Percentiles rank a stretch among this genome's conserved stretches.
Evolutionary conservation across 2,797 vertebrate genomes (phyloP).

Genomic region (Hipposideros larvatus): DNA sequence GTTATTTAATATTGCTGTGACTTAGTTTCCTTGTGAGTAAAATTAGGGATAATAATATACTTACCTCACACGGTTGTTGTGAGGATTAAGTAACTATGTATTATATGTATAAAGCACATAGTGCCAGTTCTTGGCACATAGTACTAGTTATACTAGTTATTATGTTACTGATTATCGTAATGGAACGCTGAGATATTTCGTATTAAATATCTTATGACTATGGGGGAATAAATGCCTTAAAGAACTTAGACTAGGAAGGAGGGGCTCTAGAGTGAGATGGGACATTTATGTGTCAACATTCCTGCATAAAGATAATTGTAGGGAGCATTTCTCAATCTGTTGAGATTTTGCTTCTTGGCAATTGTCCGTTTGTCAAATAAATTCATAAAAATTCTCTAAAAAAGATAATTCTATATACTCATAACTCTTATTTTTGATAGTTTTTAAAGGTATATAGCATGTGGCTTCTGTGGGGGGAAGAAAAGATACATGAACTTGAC

Average conservation of each 20-base stretch:
- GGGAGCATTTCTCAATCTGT: no score
- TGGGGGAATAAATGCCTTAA: conserved; percentile 45
- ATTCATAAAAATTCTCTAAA: no score
- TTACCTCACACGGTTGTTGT: not conserved
- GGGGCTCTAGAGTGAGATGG: not conserved
- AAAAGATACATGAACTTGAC: not conserved
- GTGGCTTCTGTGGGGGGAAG: not conserved
- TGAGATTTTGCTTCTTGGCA: no score
- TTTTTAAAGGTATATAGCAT: not conserved
- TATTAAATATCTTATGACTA: not conserved
- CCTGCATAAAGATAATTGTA: not conserved
- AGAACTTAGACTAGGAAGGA: not conserved
- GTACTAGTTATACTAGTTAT: not conserved
- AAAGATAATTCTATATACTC: not conserved
- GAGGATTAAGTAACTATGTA: not conserved
- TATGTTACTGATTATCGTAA: conserved; percentile 22
- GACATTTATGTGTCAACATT: not conserved
- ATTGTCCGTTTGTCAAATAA: no score
- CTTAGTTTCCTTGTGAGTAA: conserved; percentile 13
- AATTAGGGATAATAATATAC: not conserved
- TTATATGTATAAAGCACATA: not conserved
- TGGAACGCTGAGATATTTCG: not conserved
- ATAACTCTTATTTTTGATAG: not conserved
- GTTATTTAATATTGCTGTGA: not conserved
- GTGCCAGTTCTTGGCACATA: not conserved